These are phyloP conservation scores for Tetragnatha montana DNA, from an alignment of 2,888 invertebrate genomes.

Conservation along the genomic window DNA sequence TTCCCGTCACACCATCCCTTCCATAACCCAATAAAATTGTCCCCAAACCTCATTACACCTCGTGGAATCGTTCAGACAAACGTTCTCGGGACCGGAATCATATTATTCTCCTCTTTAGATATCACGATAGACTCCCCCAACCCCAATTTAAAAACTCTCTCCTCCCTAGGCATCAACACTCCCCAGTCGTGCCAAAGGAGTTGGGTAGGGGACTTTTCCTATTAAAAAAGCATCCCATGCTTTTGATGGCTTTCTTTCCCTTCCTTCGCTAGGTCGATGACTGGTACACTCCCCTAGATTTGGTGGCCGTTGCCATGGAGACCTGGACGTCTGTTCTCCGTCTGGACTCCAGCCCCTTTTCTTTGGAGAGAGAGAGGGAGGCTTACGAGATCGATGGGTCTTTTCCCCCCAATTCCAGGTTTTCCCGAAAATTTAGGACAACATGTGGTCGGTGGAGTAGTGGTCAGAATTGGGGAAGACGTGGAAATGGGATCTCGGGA, in stretches of 20 bases:
- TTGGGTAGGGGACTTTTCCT: neutral
- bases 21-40: no score
- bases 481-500: neutral
- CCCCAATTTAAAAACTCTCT: neutral
- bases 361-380: neutral
- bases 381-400: constrained; percentile 27
- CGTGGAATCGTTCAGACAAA: neutral
- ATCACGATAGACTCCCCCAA: neutral
- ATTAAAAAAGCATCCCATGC: constrained; percentile 35
- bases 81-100: neutral
- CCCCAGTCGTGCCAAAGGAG: constrained; percentile 3
- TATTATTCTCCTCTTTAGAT: neutral
- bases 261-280: constrained; percentile 54
- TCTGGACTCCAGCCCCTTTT: constrained; percentile 43
- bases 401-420: constrained; percentile 31
- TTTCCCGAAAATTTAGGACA: constrained; percentile 17
- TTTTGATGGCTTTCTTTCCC: constrained; percentile 52
- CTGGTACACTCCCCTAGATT: constrained; percentile 51
- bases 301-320: constrained; percentile 43
- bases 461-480: constrained; percentile 7
- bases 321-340: constrained; percentile 54
- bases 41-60: no score
- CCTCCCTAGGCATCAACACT: neutral
- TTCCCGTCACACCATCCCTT: no score
- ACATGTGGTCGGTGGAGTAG: neutral